Conservation (phyloP, 2,888 invertebrate species). For the Latrodectus hesperus region DNA sequence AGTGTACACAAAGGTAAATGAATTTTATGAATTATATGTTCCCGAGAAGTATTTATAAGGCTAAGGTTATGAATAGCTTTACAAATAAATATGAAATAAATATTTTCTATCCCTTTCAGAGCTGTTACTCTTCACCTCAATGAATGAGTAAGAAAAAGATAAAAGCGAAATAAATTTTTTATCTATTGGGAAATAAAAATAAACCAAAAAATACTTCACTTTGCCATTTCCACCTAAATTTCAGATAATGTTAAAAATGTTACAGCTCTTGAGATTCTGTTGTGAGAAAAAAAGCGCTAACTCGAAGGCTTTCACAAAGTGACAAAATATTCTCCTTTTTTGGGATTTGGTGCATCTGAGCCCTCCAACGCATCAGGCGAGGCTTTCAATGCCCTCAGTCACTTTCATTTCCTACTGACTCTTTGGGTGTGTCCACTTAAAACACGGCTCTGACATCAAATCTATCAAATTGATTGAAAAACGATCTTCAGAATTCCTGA, state of each 20-base stretch:
- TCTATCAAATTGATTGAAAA: constrained; percentile 63
- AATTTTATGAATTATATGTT: too few relatives aligned
- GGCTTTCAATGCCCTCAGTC: not conserved
- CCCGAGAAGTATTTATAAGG: too few relatives aligned
- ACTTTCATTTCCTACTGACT: not conserved
- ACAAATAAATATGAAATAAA: too few relatives aligned
- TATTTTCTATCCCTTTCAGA: too few relatives aligned
- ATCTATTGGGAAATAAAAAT: too few relatives aligned
- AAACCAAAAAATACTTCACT: too few relatives aligned
- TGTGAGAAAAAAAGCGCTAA: not conserved
- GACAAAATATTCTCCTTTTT: constrained; percentile 11
- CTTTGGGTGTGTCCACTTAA: constrained; percentile 54
- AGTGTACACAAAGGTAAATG: too few relatives aligned
- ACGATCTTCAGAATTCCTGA: constrained; percentile 35
- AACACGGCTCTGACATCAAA: constrained; percentile 45
- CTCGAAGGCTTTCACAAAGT: not conserved
- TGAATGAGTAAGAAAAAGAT: too few relatives aligned
- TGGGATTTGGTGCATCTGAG: not conserved
- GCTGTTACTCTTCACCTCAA: too few relatives aligned
- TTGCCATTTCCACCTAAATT: not conserved
- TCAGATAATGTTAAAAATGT: not conserved
- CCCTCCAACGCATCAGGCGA: not conserved
- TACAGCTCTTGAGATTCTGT: not conserved
- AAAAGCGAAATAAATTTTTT: too few relatives aligned
- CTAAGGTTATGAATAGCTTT: too few relatives aligned